A percentile compares a stretch with the other conserved stretches of the same genome.
Conservation (phyloP, 1,140 invertebrate genomes). For the Brachionus rotundiformis region DNA sequence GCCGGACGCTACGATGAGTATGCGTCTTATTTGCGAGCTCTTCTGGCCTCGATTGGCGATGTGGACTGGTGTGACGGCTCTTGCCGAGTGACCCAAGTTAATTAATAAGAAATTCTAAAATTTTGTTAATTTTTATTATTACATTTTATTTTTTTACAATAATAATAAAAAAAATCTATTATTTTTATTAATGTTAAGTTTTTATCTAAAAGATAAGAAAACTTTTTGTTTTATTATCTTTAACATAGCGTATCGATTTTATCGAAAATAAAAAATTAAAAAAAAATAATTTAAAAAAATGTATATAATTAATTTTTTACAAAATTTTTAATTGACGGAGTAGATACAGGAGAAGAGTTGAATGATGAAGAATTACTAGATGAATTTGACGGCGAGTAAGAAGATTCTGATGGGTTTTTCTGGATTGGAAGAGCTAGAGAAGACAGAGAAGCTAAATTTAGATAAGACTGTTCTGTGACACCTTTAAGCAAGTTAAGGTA, state of each 20-base stretch:
- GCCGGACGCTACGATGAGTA: constrained; percentile 23
- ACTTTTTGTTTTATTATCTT: no score
- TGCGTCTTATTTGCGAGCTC: constrained; percentile 17
- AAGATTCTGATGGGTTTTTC: background rate
- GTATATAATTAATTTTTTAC: constrained; percentile 34
- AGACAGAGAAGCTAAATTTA: background rate
- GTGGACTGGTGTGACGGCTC: constrained; percentile 25
- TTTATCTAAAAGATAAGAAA: background rate
- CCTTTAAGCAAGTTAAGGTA: constrained; percentile 35
- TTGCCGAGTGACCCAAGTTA: constrained; percentile 19
- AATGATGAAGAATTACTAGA: constrained; percentile 39
- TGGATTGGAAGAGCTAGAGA: background rate
- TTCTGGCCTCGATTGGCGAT: constrained; percentile 40
- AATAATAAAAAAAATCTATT: constrained; percentile 29
- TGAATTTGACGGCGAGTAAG: background rate
- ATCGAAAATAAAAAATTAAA: background rate
- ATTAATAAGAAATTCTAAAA: constrained; percentile 1
- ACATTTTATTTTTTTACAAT: constrained; percentile 16
- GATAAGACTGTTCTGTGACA: background rate
- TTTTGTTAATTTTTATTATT: constrained; percentile 21
- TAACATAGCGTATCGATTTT: background rate
- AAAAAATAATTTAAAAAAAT: no score
- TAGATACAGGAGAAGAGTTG: constrained; percentile 27
- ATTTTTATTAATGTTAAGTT: no score
- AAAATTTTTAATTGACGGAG: background rate